Conservation (phyloP, 2,888 invertebrate species). For the Druceiella hillmani region DNA sequence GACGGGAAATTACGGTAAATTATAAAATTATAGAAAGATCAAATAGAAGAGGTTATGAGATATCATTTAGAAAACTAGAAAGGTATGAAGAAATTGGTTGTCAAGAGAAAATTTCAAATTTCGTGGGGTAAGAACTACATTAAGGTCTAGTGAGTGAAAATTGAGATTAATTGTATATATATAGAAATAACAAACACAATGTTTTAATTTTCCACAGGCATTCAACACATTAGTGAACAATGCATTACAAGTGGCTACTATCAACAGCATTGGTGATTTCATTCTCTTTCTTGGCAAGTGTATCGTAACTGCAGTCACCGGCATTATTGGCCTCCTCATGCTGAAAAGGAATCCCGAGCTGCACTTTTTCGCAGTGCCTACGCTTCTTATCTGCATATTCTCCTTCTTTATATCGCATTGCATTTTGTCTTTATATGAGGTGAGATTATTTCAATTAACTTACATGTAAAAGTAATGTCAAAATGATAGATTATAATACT, state of each 20-base stretch:
- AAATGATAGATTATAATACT: too few relatives aligned
- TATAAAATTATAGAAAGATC: too few relatives aligned
- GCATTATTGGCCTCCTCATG: slow-evolving; percentile 69
- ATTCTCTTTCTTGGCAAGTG: slow-evolving; percentile 83
- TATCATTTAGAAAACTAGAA: too few relatives aligned
- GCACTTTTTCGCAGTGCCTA: slow-evolving; percentile 82
- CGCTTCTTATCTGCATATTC: slow-evolving; percentile 77
- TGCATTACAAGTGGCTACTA: slow-evolving; percentile 81
- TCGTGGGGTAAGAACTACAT: too few relatives aligned
- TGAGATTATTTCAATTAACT: too few relatives aligned
- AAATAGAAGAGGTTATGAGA: too few relatives aligned
- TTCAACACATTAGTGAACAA: slow-evolving; percentile 80
- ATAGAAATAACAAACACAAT: too few relatives aligned
- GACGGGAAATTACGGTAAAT: too few relatives aligned
- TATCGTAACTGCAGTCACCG: slow-evolving; percentile 76
- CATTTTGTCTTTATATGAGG: slow-evolving; percentile 90
- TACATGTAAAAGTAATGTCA: too few relatives aligned
- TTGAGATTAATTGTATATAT: slow-evolving; percentile 5
- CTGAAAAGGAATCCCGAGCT: slow-evolving; percentile 68
- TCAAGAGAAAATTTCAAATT: too few relatives aligned
- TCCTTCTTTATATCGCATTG: slow-evolving; percentile 92
- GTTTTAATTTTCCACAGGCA: slow-evolving; percentile 54
- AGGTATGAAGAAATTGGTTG: too few relatives aligned
- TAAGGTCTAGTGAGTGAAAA: too few relatives aligned
- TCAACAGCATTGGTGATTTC: slow-evolving; percentile 91